Base-by-base conservation (phyloP, 2,888 invertebrate genomes). In the Chymomyza fuscimana region DNA sequence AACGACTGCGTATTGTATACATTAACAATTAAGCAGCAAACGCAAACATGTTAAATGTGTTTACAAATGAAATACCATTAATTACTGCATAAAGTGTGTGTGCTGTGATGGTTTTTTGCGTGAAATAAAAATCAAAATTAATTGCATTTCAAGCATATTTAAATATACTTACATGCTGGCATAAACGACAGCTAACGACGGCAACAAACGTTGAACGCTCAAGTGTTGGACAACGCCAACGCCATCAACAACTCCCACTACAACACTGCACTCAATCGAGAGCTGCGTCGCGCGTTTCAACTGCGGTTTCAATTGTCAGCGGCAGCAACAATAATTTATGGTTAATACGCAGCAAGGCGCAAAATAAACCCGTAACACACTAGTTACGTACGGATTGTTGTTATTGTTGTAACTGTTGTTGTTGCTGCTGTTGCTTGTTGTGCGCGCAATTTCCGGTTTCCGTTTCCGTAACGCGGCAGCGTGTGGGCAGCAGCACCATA, bases 361-460 rank as follows among this genome's bases (percentile, higher is more conserved):
- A 32, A 59, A 59, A 40, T 16, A 61, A 46, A 61, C 36, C 4
- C 25, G 32, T 25, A n/a, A 51, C 40, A 46, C 40, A 12, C 10
- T 25, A 25, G 25, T 25, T 25, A 25, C 40, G 12, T 58, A 67
- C 68, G 63, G 61, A 68, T 29, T 67, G 63, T 50, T 58, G 32
- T 16, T 58, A 54, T 62, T 59, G 54, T 54, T 56, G n/a, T 50
- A 16, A 15, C 4, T 36, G 60, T 50, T 52, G 60, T 50, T 52
- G 25, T 59, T 65, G 16, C 10, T 22, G 65, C 50, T 67, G 72
- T 70, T 72, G 78, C 72, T 78, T 78, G 86, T 87, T 78, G 84
- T 84, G 85, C 76, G 85, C 85, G 85, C 84, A 89, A 89, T 89
- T 89, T 87, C 87, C 87, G 89, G 78, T 78, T 88, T 89, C 87